These are phyloP conservation scores for Battus philenor DNA, from an alignment of 1,140 invertebrate species.

Conservation along the genomic window DNA sequence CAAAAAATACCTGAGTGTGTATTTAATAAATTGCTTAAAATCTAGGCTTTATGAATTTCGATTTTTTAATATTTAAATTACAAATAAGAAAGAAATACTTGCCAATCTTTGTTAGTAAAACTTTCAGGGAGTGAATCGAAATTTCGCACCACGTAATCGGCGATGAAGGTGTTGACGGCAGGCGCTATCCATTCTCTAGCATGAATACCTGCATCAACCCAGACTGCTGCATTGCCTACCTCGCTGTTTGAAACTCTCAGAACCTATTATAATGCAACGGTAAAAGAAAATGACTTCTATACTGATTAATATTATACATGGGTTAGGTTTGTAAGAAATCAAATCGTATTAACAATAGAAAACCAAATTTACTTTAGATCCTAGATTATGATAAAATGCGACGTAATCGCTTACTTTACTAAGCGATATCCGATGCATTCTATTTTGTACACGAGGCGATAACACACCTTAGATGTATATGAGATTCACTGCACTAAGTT, in stretches of 20 bases:
- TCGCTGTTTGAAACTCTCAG: constrained; percentile 62
- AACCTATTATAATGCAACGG: constrained; percentile 34
- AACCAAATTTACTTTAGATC: no score
- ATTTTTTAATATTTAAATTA: no score
- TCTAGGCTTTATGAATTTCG: no score
- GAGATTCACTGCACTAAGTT: no score
- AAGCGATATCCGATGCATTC: not conserved
- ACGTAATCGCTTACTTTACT: no score
- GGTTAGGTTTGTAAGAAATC: no score
- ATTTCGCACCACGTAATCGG: constrained; percentile 44
- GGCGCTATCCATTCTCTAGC: constrained; percentile 83
- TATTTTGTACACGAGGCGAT: no score
- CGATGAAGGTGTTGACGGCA: constrained; percentile 77
- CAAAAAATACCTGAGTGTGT: constrained; percentile 77
- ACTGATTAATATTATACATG: not conserved
- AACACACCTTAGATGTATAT: no score
- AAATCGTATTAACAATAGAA: no score
- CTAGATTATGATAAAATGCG: no score
- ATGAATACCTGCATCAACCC: constrained; percentile 79
- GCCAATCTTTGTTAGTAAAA: constrained; percentile 56
- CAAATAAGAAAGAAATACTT: not conserved
- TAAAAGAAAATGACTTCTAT: not conserved
- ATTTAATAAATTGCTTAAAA: no score
- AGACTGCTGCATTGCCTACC: constrained; percentile 64
- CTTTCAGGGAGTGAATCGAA: constrained; percentile 34